Base-by-base conservation (phyloP, 2,113 vertebrate genomes). In the Jaculus jaculus region DNA sequence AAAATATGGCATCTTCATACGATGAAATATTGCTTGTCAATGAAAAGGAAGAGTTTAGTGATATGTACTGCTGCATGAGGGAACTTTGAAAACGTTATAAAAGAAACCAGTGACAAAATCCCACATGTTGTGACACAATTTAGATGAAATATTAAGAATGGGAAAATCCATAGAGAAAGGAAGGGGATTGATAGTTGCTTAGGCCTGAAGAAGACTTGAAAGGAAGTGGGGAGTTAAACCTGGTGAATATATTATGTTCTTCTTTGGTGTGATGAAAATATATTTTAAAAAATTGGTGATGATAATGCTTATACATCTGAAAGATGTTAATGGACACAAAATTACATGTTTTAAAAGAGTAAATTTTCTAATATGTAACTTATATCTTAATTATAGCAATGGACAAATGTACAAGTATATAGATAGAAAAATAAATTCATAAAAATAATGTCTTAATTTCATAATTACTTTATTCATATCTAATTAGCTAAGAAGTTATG, bases 361-460 rank as follows among this genome's bases (percentile, higher is more conserved):
- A 61, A 75, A 89, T 72, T 60, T 68, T 91, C 17, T 78, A 15
- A 5, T 30, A 72, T 47, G 12, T 72, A 18, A 82, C 66, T 89
- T 94, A 42, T 68, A 51, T 65, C 20, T 78, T 34, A 79, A 72
- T 72, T 61, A 90, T 61, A 95, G 71, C 88, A 91, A 61, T 11
- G 82, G 8, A 63, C 60, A 86, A 88, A 54, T 51, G 18, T 28
- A 37, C 24, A 73, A 32, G 32, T 17, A 18, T 7, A 39, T 51
- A 8, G 20, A 54, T 42, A 28, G 5, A 75, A 94, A 79, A n/a
- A n/a, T 15, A 1, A 15, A 80, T 80, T 20, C 85, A 77, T 60
- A 83, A 16, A 24, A 47, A 61, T 84, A 90, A 72, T 3, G 8
- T 1, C 5, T 4, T 91, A 24, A 24, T 68, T 28, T 84, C 10